Evolutionary conservation across 92 coral and sea anemone species (phyloP), one percentile per base, ranked within the genome.

Genomic region (Siderastrea siderea): DNA sequence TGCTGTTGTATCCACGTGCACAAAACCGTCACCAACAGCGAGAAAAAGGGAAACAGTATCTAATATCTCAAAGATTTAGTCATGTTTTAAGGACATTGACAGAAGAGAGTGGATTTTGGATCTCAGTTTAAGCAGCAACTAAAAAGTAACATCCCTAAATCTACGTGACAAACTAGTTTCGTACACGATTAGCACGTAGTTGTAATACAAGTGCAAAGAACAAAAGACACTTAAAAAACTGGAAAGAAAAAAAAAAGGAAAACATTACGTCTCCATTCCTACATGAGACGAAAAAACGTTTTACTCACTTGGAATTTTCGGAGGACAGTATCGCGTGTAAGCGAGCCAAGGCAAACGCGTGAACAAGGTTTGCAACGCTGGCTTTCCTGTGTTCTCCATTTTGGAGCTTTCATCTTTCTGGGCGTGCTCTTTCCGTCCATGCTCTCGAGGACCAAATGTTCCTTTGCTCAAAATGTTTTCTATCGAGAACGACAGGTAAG

Each of bases 261-360:
- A 48, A 15, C 61, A 8, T 55, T 55, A 55, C 2, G 2, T 7
- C 6, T 61, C 12, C 53, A 59, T 70, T 59, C 58, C 50, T 5
- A 10, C 16, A 43, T 19, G 58, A 47, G 16, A 43, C 15, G 6
- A 9, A 49, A 83, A 49, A 26, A 69, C 45, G 4, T 12, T 26
- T 64, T 53, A 95, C 99, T 98, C 92, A 98, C 99, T 86, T 78
- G 99, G 99, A 61, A 98, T 91, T 86, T 98, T 98, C 38, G 99
- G 99, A 5, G 99, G 99, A 55, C 96, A 94, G 79, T 98, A 98
- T 46, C 99, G 91, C 1, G 99, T 95, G 80, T 91, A 98, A 11
- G 95, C 94, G 13, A 98, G 82, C 99, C 99, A 98, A 6, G 98
- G 98, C 58, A 95, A 74, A 12, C 89, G 84, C 7, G 49, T 46